phyloP scores from a whole-genome alignment of 2,797 vertebrate genomes.

The Cirrhinus mrigala region DNA sequence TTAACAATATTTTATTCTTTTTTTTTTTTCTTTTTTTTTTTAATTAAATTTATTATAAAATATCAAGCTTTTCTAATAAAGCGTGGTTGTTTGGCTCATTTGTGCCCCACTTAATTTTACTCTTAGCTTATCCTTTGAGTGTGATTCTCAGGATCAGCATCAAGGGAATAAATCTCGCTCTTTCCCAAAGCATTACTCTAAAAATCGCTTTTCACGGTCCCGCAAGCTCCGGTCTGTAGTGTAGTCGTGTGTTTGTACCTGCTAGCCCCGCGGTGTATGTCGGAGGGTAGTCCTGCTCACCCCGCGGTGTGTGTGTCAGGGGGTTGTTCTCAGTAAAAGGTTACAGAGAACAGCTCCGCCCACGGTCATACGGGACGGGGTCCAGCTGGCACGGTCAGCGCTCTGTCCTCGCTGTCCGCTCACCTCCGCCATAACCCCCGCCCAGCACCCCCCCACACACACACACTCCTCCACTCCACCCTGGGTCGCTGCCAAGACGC shows the following conservation, averaged over 20 bases:
- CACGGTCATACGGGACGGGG: constrained; percentile 65
- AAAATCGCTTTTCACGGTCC: background rate
- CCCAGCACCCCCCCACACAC: constrained; percentile 56
- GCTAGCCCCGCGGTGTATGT: constrained; percentile 50
- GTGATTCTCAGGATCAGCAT: constrained; percentile 10
- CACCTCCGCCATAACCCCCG: constrained; percentile 78
- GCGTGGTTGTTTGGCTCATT: background rate
- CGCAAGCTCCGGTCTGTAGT: constrained; percentile 11
- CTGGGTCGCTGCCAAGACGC: constrained; percentile 75
- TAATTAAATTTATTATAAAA: background rate
- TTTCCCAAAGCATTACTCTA: background rate
- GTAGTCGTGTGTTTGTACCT: constrained; percentile 45
- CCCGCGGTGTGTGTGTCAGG: constrained; percentile 49
- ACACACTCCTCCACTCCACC: constrained; percentile 49
- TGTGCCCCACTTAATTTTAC: background rate
- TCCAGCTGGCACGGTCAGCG: constrained; percentile 76
- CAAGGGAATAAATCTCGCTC: background rate
- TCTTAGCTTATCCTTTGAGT: background rate
- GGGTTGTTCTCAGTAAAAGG: constrained; percentile 66
- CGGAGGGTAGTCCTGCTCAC: constrained; percentile 56
- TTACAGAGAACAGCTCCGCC: constrained; percentile 70
- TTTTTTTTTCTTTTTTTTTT: no score
- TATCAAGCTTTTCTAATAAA: background rate
- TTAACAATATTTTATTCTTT: background rate
- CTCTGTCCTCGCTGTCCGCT: constrained; percentile 65